phyloP scores from a whole-genome alignment of 2,113 vertebrate species.

The Alexandromys fortis region DNA sequence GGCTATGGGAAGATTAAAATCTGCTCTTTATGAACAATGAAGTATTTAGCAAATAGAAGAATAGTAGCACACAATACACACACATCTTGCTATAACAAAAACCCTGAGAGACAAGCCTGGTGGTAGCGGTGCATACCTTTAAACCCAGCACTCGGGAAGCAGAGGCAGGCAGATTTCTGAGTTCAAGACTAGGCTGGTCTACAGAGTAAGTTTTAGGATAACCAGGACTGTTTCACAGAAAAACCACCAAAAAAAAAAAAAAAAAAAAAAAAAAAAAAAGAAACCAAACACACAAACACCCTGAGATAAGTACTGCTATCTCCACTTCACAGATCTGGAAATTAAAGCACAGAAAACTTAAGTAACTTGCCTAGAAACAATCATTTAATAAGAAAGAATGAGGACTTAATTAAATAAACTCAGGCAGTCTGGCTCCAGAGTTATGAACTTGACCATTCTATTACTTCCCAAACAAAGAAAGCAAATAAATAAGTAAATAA shows the following conservation, averaged over 20 bases:
- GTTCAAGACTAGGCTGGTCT: too few relatives aligned
- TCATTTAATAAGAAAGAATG: neutral
- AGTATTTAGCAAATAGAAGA: slow-evolving; percentile 26
- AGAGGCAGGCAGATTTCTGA: too few relatives aligned
- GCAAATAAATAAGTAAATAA: neutral
- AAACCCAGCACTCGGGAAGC: too few relatives aligned
- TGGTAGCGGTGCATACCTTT: too few relatives aligned
- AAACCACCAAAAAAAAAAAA: too few relatives aligned
- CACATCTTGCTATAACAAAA: slow-evolving; percentile 8
- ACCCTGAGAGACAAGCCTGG: too few relatives aligned
- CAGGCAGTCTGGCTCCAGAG: neutral
- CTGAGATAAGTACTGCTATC: neutral
- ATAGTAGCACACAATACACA: neutral
- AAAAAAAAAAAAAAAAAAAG: too few relatives aligned
- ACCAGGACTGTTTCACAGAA: too few relatives aligned
- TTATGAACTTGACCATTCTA: neutral
- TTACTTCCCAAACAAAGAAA: slow-evolving; percentile 43
- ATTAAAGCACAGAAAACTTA: neutral
- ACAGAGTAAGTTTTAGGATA: too few relatives aligned
- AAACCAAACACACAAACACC: neutral
- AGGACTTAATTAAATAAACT: slow-evolving; percentile 32
- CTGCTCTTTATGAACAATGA: neutral
- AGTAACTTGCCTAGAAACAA: neutral
- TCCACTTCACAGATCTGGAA: slow-evolving; percentile 40
- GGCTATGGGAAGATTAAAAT: slow-evolving; percentile 40